These are phyloP conservation scores for Myotis myotis DNA, from an alignment of 2,797 vertebrate species.

Conservation along the genomic window DNA sequence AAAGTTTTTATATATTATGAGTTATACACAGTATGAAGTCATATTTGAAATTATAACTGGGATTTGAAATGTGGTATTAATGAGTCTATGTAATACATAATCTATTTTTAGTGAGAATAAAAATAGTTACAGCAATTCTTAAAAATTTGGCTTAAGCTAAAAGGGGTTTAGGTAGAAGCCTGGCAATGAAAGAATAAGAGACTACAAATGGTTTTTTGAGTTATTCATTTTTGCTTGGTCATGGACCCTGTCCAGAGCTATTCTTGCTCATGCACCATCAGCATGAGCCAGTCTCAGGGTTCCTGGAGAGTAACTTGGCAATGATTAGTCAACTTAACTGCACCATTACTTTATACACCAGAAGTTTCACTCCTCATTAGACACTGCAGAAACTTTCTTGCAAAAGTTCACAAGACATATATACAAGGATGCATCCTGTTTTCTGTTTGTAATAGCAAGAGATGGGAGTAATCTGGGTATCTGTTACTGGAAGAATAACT, in stretches of 20 bases:
- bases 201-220: conserved; percentile 16
- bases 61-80: conserved; percentile 62
- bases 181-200: conserved; percentile 46
- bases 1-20: conserved; percentile 66
- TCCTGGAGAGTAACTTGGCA: neutral
- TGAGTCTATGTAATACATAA: conserved; percentile 43
- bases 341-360: neutral
- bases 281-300: neutral
- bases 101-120: conserved; percentile 67
- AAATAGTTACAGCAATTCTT: conserved; percentile 64
- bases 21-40: conserved; percentile 70
- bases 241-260: neutral
- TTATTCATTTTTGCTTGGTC: conserved; percentile 4
- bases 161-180: conserved; percentile 23
- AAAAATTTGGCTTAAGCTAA: conserved; percentile 62
- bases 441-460: neutral
- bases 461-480: neutral
- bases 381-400: neutral
- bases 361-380: neutral
- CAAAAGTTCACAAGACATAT: neutral
- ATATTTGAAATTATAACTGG: conserved; percentile 70
- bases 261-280: neutral
- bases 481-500: neutral
- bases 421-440: neutral
- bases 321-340: neutral